These are phyloP conservation scores for Rhyacichthys aspro DNA, from an alignment of 2,797 vertebrate genomes.

Conservation along the genomic window DNA sequence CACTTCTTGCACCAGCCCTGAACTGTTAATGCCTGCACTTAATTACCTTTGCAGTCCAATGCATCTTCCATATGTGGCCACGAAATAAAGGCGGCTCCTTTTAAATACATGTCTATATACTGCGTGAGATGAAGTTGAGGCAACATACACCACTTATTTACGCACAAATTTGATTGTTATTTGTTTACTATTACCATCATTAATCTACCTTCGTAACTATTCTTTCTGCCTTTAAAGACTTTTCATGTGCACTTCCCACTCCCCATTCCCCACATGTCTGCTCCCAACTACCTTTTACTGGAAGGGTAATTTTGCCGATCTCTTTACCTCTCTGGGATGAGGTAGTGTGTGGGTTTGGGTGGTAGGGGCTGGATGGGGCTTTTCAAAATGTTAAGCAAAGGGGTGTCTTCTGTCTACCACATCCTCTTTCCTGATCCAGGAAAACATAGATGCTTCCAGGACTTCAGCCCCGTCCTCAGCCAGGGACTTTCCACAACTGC, in stretches of 20 bases:
- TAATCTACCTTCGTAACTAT: conserved; percentile 8
- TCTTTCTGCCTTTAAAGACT: conserved; percentile 17
- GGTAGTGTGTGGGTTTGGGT: conserved; percentile 61
- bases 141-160: too few species aligned
- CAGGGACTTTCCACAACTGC: conserved; percentile 84
- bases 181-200: conserved; percentile 19
- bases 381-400: conserved; percentile 59
- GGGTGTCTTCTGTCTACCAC: conserved; percentile 77
- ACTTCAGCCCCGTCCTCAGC: conserved; percentile 71
- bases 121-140: too few species aligned
- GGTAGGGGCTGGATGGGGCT: conserved; percentile 58
- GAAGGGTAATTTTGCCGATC: conserved; percentile 67
- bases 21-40: too few species aligned
- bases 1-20: too few species aligned
- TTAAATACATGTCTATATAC: too few species aligned
- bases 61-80: too few species aligned
- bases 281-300: conserved; percentile 68
- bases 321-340: conserved; percentile 58
- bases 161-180: too few species aligned
- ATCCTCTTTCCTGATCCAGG: conserved; percentile 77
- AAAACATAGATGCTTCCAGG: conserved; percentile 75
- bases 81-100: too few species aligned
- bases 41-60: too few species aligned
- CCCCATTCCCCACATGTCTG: conserved; percentile 45
- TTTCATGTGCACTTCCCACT: not conserved